Evolutionary conservation across 2,797 vertebrate genomes (phyloP).

Genomic region (Peromyscus aztecus): DNA sequence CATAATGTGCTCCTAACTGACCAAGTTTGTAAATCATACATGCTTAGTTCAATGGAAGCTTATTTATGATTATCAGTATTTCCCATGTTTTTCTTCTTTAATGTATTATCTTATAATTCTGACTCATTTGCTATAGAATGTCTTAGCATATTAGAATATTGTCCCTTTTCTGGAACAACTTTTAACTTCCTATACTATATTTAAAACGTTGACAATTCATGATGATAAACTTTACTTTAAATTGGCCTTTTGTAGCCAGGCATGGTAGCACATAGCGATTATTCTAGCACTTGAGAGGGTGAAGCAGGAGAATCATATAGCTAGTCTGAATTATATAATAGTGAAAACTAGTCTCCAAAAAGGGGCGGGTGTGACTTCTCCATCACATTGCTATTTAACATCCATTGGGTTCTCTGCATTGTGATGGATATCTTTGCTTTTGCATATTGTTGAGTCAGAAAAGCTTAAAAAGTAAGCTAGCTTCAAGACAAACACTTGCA

Average conservation of each 20-base stretch:
- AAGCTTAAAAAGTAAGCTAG: conserved; percentile 18
- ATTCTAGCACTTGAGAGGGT: background rate
- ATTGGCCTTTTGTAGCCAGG: background rate
- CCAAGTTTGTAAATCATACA: background rate
- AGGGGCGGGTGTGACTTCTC: background rate
- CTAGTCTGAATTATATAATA: background rate
- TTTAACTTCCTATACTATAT: background rate
- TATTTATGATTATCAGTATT: conserved; percentile 45
- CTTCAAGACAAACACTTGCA: conserved; percentile 2
- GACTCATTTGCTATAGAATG: background rate
- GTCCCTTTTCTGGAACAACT: background rate
- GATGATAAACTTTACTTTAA: conserved; percentile 39
- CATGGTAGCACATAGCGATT: background rate
- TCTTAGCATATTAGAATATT: conserved; percentile 39
- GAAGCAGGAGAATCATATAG: background rate
- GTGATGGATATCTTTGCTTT: conserved; percentile 14
- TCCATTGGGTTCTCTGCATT: conserved; percentile 1
- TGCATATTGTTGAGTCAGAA: conserved; percentile 3
- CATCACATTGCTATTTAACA: conserved; percentile 12
- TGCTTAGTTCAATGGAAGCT: background rate
- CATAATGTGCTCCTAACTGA: background rate
- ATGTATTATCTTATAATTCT: conserved; percentile 32
- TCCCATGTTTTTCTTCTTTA: conserved; percentile 9
- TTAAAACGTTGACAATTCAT: conserved; percentile 30
- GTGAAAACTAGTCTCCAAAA: background rate